Evolutionary conservation across 2,797 vertebrate species (phyloP), one percentile per base, ranked within the genome.

Genomic region (Malacoctenus gilli): DNA sequence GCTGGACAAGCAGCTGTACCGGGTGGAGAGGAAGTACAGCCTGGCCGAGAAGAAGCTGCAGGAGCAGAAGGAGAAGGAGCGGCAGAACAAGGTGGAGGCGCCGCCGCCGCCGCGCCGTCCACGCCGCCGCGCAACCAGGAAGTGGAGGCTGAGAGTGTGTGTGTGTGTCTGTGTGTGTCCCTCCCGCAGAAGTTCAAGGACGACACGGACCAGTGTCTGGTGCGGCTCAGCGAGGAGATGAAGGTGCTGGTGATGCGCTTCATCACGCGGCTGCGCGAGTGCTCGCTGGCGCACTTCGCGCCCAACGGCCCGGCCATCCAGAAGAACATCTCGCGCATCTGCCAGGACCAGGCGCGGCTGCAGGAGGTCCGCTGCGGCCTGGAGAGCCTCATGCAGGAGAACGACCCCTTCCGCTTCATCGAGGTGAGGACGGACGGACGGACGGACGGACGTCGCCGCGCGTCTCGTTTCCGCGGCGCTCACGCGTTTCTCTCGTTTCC

Each of bases 401-500:
- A 37, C 11, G 89, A 93, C 56, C 73, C 91, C 0, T 91, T 92
- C 63, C 77, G 71, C 51, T 92, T 92, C 72, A 79, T 93, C 1
- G 77, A 89, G 88, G 92, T 91, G 48, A 52, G 39, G 9, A 32
- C 30, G 30, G 9, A 4, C 9, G 9, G 28, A 5, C 9, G 5
- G 8, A 13, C 2, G 20, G n/a, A n/a, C n/a, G n/a, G n/a, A n/a
- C n/a, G n/a, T n/a, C n/a, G n/a, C n/a, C n/a, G n/a, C n/a, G n/a
- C n/a, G n/a, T n/a, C n/a, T n/a, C n/a, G n/a, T n/a, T n/a, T n/a
- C n/a, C n/a, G n/a, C n/a, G n/a, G n/a, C n/a, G n/a, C n/a, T n/a
- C n/a, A n/a, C n/a, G n/a, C 59, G 43, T 34, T 50, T 1, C 15
- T 5, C 53, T 21, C n/a, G n/a, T n/a, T n/a, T n/a, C n/a, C n/a